phyloP scores from a whole-genome alignment of 2,113 vertebrate species.

The Syngnathus floridae region DNA sequence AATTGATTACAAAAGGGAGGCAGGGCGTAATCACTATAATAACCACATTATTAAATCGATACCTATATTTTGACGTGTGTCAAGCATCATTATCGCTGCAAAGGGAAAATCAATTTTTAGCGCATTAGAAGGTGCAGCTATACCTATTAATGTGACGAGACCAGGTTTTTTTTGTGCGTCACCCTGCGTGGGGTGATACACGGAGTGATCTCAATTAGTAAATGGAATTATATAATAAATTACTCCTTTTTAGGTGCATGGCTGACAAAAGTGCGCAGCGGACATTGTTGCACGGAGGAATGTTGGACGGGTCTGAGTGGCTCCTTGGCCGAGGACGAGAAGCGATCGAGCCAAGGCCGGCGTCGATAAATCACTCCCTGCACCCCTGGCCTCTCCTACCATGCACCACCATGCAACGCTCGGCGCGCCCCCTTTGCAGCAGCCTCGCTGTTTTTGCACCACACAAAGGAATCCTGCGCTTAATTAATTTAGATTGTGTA shows the following conservation, averaged over 20 bases:
- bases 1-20: not conserved
- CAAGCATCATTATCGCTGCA: not conserved
- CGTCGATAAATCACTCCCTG: constrained; percentile 58
- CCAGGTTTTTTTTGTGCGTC: too few species aligned
- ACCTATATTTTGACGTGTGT: not conserved
- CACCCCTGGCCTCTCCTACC: constrained; percentile 21
- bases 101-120: not conserved
- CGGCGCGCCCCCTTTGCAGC: constrained; percentile 35
- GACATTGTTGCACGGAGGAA: not conserved
- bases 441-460: constrained; percentile 68
- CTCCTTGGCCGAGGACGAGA: not conserved
- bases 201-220: not conserved
- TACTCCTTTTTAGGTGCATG: not conserved
- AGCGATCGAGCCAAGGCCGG: not conserved
- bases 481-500: constrained; percentile 78
- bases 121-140: not conserved
- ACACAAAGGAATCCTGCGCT: constrained; percentile 66
- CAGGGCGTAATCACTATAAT: not conserved
- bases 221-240: not conserved
- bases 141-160: not conserved
- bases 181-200: too few species aligned
- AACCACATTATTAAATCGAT: not conserved
- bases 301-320: not conserved
- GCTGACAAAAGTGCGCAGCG: not conserved
- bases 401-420: not conserved